Evolutionary conservation across 2,888 invertebrate species (phyloP), one percentile per base, ranked within the genome.

Genomic region (Schizotus pectinicornis): DNA sequence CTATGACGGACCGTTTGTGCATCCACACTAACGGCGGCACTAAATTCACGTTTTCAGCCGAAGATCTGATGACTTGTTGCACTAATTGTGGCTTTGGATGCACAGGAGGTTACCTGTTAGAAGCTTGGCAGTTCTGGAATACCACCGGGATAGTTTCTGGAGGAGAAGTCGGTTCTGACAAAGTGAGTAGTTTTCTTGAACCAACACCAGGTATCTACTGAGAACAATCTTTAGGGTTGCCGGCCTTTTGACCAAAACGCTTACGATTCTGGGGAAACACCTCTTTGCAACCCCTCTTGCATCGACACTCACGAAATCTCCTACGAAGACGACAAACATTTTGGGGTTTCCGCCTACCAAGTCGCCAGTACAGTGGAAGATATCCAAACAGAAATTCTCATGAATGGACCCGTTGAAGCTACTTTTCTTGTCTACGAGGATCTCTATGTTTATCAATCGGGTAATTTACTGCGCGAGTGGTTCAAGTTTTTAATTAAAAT

Each of bases 181-280:
- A 88, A 80, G 85, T 82, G 7, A 12, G n/a, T 13, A 3, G 7
- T 9, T 2, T 22, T 5, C 3, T 13, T 39, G 3, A 8, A 12
- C 11, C 6, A 39, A 13, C 2, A 39, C 7, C 3, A 3, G n/a
- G n/a, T n/a, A n/a, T n/a, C n/a, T n/a, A n/a, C n/a, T n/a, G n/a
- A n/a, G n/a, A 8, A 30, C 36, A 12, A 31, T 68, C 65, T 69
- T 52, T 70, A 85, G 83, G 95, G 96, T 7, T 97, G 97, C 80
- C 85, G 86, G 65, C 95, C 95, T 0, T 96, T 96, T 76, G 87
- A 86, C 72, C 90, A 96, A 64, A 81, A 86, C 6, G 91, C 94
- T 0, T 96, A 96, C 77, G 95, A 95, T 76, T 96, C 96, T 77
- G 95, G 96, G 77, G 88, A 84, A 34, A 96, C 96, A 0, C 97